Base-by-base conservation (phyloP, 2,888 invertebrate species). In the Hirtodrosophila histrioides region DNA sequence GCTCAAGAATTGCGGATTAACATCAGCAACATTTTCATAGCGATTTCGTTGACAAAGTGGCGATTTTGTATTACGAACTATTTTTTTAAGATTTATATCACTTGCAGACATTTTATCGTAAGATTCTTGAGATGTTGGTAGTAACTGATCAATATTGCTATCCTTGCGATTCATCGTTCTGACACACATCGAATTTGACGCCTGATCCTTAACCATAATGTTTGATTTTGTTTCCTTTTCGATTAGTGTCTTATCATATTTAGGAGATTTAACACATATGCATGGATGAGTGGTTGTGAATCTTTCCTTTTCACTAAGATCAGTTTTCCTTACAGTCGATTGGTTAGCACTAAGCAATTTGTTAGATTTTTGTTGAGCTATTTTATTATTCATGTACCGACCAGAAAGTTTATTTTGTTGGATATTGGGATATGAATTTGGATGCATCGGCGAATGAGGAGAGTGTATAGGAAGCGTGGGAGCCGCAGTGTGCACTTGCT, bases 391-490 rank as follows among this genome's bases (percentile, higher is more conserved):
- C 29, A 89, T 82, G 61, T 89, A 89, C 12, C 89, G 79, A 49
- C 76, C 82, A 44, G 88, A 89, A 24, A 89, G 76, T 55, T 88
- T 87, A 51, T 75, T 80, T 50, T 76, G 73, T 23, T 84, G 80
- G 36, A 76, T 64, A 37, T 51, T 63, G 11, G 65, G 54, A 69
- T 80, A 69, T 35, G 67, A 51, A 41, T 76, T 67, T 29, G 66
- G 60, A 62, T 88, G 78, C 27, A 82, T 60, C 1, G 89, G 88
- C 10, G 87, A 88, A 69, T 89, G 89, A 40, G 89, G 88, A 46
- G 88, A 89, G 41, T 83, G 78, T 62, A 78, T 54, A 11, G 89
- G 89, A 65, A 89, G 76, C 33, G 89, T 89, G 37, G 86, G 78
- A 40, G 89, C 87, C 45, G 72, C 56, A 46, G 75, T 78, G 57